Evolutionary conservation across 2,797 vertebrate genomes (phyloP).

Genomic region (Discoglossus pictus): DNA sequence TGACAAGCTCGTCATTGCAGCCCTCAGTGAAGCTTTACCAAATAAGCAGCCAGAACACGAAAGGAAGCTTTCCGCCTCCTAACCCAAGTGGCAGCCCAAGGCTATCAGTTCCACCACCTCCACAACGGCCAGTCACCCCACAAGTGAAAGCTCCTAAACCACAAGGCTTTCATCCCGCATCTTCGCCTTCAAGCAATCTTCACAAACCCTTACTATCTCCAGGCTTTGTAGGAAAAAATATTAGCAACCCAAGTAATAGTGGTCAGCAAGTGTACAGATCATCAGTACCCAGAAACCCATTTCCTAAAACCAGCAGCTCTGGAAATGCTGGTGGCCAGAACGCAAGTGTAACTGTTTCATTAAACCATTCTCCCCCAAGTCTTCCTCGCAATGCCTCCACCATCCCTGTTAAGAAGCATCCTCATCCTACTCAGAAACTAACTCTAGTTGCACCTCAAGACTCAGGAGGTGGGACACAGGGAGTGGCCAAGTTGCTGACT

Average conservation of each 20-base stretch:
- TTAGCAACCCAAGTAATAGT: constrained; percentile 53
- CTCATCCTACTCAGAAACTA: constrained; percentile 72
- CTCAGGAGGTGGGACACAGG: constrained; percentile 75
- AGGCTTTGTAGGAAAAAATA: constrained; percentile 63
- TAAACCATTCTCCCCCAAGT: constrained; percentile 49
- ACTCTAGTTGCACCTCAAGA: constrained; percentile 78
- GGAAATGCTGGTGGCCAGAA: constrained; percentile 59
- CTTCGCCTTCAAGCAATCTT: constrained; percentile 58
- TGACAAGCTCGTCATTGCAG: neutral
- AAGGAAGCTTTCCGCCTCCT: constrained; percentile 65
- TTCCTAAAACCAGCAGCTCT: constrained; percentile 61
- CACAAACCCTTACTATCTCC: constrained; percentile 63
- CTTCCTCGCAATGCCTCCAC: constrained; percentile 51
- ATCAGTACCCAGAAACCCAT: constrained; percentile 64
- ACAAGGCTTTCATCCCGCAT: constrained; percentile 64
- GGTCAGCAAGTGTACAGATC: constrained; percentile 68
- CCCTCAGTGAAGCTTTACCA: constrained; percentile 72
- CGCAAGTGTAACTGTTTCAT: constrained; percentile 57
- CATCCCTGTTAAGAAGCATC: constrained; percentile 64
- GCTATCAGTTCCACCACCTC: constrained; percentile 64
- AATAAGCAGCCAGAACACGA: constrained; percentile 65
- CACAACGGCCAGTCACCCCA: constrained; percentile 67
- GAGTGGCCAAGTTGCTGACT: constrained; percentile 78
- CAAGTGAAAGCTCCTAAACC: constrained; percentile 70
- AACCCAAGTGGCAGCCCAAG: constrained; percentile 65